phyloP scores from a whole-genome alignment of 2,113 vertebrate species.

The Tachysurus fulvidraco region DNA sequence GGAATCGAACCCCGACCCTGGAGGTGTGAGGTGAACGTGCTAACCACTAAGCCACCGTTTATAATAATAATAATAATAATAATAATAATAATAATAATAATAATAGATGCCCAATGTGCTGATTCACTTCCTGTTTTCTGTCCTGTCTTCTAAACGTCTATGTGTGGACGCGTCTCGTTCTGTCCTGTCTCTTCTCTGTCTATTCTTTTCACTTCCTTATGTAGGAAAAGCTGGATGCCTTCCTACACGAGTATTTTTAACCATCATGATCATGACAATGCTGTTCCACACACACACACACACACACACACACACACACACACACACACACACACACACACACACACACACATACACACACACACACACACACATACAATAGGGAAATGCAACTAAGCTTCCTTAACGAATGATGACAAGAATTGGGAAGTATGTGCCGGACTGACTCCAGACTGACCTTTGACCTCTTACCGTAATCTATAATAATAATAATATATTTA shows the following conservation, averaged over 20 bases:
- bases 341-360: background rate
- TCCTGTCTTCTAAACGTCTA: background rate
- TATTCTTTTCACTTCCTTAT: background rate
- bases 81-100: background rate
- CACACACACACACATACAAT: background rate
- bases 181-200: background rate
- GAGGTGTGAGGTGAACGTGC: no score
- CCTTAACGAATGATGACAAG: background rate
- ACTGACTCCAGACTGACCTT: background rate
- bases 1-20: no score
- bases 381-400: background rate
- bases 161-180: background rate
- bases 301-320: no score
- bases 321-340: background rate
- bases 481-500: no score
- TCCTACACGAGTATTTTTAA: background rate
- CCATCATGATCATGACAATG: background rate
- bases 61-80: background rate
- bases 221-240: background rate
- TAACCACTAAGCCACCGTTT: no score
- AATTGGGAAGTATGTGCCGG: no score
- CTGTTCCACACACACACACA: background rate
- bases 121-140: background rate
- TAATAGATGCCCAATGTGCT: background rate
- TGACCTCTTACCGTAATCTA: background rate